phyloP scores from a whole-genome alignment of 2,797 vertebrate genomes.

The Poliocrania exsul region DNA sequence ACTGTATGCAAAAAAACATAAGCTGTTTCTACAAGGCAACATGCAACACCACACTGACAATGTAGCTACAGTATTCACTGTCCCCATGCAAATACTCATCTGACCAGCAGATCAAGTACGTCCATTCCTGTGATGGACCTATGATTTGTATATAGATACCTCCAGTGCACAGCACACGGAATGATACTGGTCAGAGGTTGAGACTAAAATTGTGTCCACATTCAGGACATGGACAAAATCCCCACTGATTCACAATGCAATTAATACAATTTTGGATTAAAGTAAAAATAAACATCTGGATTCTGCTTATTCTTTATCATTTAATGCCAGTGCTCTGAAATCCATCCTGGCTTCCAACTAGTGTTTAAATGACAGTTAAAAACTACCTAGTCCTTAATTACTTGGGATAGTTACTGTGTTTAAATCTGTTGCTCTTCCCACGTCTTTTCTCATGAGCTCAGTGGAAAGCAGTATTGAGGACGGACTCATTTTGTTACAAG shows the following conservation, averaged over 20 bases:
- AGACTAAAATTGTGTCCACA: not conserved
- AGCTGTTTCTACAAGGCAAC: not conserved
- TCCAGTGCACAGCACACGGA: not conserved
- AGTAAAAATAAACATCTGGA: not conserved
- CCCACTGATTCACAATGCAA: not conserved
- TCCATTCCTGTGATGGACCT: not conserved
- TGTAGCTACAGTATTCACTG: not conserved
- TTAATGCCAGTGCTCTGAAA: not conserved
- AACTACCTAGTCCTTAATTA: not conserved
- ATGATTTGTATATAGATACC: not conserved
- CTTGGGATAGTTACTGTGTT: not conserved
- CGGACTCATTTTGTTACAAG: not conserved
- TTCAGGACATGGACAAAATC: not conserved
- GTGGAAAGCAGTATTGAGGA: not conserved
- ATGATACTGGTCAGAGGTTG: not conserved
- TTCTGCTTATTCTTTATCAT: not conserved
- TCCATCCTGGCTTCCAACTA: not conserved
- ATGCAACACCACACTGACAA: not conserved
- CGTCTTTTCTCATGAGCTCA: not conserved
- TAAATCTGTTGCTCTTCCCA: not conserved
- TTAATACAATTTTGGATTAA: not conserved
- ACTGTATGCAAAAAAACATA: not conserved
- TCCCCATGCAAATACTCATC: not conserved
- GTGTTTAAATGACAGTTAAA: not conserved
- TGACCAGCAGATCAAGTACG: not conserved